A percentile compares a stretch with the other conserved stretches of the same genome.
These are phyloP conservation scores for Pantherophis guttatus DNA, from an alignment of 2,113 vertebrate genomes.

Conservation along the genomic window DNA sequence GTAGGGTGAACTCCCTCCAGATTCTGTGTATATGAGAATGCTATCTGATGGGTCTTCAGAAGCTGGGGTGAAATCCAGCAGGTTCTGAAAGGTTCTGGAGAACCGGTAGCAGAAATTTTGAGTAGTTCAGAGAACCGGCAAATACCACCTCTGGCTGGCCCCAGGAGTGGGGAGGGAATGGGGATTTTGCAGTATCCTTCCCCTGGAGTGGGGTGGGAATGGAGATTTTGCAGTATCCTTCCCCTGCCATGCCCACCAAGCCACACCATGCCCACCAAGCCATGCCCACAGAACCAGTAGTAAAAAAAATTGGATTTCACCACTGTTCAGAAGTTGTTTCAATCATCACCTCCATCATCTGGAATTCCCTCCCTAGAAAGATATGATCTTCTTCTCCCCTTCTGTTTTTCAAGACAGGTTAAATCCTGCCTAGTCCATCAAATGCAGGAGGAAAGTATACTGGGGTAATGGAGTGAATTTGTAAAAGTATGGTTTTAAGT, in stretches of 20 bases:
- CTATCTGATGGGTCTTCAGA: not conserved
- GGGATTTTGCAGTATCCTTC: no score
- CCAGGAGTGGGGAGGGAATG: no score
- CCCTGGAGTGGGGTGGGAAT: no score
- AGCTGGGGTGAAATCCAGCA: not conserved
- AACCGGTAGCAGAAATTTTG: no score
- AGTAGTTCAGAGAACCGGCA: no score
- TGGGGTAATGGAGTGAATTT: not conserved
- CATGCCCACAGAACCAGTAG: no score
- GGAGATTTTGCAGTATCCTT: no score
- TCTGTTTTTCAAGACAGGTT: not conserved
- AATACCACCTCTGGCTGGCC: no score
- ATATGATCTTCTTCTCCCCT: not conserved
- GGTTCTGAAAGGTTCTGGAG: no score
- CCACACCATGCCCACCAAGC: no score
- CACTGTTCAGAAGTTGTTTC: not conserved
- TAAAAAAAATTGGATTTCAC: no score
- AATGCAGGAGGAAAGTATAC: not conserved
- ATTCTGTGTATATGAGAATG: not conserved
- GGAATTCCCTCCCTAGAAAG: not conserved
- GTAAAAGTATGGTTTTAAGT: not conserved
- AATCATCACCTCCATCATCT: not conserved
- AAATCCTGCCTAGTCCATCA: not conserved
- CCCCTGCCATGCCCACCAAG: no score
- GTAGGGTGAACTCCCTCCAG: not conserved